Evolutionary conservation across 1,140 invertebrate genomes (phyloP).

Genomic region (Bombus waltoni): DNA sequence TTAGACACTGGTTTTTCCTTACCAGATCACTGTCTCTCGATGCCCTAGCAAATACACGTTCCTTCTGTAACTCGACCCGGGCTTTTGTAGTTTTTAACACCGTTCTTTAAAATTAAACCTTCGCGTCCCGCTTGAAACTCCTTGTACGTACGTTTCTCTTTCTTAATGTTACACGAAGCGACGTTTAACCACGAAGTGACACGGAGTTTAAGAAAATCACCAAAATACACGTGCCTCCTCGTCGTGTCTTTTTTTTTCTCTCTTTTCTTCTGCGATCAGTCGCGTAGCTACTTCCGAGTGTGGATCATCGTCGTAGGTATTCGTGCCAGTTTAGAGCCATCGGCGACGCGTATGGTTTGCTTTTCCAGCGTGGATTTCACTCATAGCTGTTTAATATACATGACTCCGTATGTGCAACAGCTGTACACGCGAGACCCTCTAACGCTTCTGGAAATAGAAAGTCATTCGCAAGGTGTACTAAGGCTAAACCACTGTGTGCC

Average conservation of each 20-base stretch:
- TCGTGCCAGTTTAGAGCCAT: slow-evolving; percentile 9
- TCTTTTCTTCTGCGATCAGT: too few relatives aligned
- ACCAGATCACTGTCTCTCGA: not conserved
- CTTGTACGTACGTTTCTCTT: too few relatives aligned
- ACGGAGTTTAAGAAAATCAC: too few relatives aligned
- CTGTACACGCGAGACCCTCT: slow-evolving; percentile 36
- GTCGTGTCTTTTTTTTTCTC: too few relatives aligned
- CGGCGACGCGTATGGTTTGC: not conserved
- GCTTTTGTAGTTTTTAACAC: not conserved
- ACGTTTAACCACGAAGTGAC: too few relatives aligned
- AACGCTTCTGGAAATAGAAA: slow-evolving; percentile 54
- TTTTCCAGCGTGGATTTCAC: slow-evolving; percentile 38
- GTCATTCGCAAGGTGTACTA: slow-evolving; percentile 47
- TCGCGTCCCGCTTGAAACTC: too few relatives aligned
- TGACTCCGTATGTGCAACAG: slow-evolving; percentile 44
- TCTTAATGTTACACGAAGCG: too few relatives aligned
- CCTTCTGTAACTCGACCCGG: slow-evolving; percentile 21
- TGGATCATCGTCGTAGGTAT: not conserved
- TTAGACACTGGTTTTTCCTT: slow-evolving; percentile 36
- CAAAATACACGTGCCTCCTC: too few relatives aligned
- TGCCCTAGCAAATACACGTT: not conserved
- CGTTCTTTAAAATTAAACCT: not conserved
- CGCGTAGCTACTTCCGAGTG: not conserved
- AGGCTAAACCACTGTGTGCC: slow-evolving; percentile 31
- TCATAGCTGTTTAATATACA: slow-evolving; percentile 52